phyloP scores from a whole-genome alignment of 2,797 vertebrate species.

The Chloroceryle inda region DNA sequence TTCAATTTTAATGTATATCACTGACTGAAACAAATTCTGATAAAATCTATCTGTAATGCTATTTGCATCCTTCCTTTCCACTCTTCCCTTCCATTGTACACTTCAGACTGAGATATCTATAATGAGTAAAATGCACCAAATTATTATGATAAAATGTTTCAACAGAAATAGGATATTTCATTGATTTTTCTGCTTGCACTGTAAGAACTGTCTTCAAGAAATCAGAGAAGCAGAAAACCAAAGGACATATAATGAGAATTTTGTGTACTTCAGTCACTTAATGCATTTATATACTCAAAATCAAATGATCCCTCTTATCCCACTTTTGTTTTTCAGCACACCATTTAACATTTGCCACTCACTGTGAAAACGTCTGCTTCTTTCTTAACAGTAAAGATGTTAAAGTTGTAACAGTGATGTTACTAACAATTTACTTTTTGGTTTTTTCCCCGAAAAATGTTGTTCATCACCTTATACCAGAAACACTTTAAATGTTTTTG shows the following conservation, averaged over 20 bases:
- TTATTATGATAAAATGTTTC: neutral
- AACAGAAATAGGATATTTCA: neutral
- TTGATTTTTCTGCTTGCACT: neutral
- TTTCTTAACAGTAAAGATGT: neutral
- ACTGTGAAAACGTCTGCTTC: neutral
- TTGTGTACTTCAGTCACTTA: neutral
- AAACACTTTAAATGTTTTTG: neutral
- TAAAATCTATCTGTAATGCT: neutral
- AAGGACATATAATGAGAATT: neutral
- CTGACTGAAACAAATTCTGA: neutral
- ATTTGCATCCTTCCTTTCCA: neutral
- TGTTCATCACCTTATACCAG: neutral
- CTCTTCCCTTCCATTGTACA: neutral
- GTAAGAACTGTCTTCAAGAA: neutral
- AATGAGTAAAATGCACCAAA: neutral
- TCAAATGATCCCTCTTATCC: neutral
- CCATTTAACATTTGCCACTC: neutral
- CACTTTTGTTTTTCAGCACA: neutral
- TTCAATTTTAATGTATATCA: neutral
- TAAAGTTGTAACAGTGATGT: neutral
- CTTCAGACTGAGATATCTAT: neutral
- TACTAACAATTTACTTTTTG: neutral
- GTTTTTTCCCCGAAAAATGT: neutral
- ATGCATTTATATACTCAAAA: neutral
- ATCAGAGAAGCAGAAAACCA: neutral